These are phyloP conservation scores for Catharus bicknelli DNA, from an alignment of 2,113 vertebrate species.

Conservation along the genomic window DNA sequence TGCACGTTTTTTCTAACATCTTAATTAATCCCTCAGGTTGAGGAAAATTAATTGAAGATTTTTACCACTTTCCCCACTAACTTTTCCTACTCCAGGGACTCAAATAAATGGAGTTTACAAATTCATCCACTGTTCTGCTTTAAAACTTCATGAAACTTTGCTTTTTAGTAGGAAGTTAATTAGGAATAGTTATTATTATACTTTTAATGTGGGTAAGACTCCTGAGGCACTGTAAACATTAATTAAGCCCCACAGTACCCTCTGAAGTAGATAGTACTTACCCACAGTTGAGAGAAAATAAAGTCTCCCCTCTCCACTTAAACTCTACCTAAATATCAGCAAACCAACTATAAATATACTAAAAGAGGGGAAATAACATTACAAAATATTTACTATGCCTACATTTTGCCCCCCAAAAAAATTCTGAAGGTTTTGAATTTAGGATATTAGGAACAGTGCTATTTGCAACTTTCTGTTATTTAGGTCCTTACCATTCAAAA, in stretches of 20 bases:
- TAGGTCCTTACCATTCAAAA: background rate
- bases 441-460: background rate
- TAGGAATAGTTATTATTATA: constrained; percentile 43
- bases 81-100: constrained; percentile 40
- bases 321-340: background rate
- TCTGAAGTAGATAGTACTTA: constrained; percentile 36
- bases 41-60: constrained; percentile 58
- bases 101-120: constrained; percentile 51
- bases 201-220: constrained; percentile 44
- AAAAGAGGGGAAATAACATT: no score
- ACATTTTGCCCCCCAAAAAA: background rate
- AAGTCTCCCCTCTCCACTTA: background rate
- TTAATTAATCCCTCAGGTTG: constrained; percentile 57
- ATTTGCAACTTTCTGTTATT: background rate
- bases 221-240: constrained; percentile 49
- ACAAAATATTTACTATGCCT: background rate
- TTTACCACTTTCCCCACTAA: constrained; percentile 45
- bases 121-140: constrained; percentile 38
- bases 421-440: background rate
- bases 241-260: constrained; percentile 42
- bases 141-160: constrained; percentile 49
- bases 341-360: background rate
- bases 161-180: constrained; percentile 56
- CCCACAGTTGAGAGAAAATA: background rate
- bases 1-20: background rate